Evolutionary conservation across 2,888 invertebrate genomes (phyloP).

Genomic region (Drosophila aldrichi): DNA sequence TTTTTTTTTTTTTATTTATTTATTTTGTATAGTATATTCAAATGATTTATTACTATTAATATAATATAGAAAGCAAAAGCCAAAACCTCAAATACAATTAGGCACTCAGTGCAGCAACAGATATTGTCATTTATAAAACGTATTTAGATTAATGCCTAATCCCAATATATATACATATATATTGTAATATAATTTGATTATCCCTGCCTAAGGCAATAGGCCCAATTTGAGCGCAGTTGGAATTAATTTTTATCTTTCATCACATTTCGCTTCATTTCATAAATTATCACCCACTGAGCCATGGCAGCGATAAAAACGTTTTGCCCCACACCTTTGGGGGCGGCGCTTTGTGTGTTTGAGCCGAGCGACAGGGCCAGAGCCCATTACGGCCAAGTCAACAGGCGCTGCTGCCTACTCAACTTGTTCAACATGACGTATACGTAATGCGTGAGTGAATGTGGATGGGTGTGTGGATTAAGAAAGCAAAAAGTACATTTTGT

Average conservation of each 20-base stretch:
- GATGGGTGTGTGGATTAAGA: conserved; percentile 21
- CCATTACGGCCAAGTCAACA: conserved; percentile 60
- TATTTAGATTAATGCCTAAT: neutral
- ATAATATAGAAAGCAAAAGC: too few relatives aligned
- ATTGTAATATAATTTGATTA: neutral
- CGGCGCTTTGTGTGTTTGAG: conserved; percentile 27
- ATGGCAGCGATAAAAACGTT: conserved; percentile 40
- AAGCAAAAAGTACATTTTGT: conserved; percentile 68
- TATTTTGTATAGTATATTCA: too few relatives aligned
- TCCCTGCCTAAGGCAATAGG: neutral
- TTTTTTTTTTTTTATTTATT: too few relatives aligned
- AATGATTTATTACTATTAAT: too few relatives aligned
- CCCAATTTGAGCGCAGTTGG: conserved; percentile 32
- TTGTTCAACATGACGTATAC: conserved; percentile 63
- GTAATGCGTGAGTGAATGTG: conserved; percentile 27
- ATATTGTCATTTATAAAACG: neutral
- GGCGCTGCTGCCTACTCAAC: conserved; percentile 39
- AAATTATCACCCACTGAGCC: conserved; percentile 61
- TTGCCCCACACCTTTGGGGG: conserved; percentile 7
- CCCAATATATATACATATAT: neutral
- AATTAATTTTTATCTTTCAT: conserved; percentile 61
- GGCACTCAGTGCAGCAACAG: too few relatives aligned
- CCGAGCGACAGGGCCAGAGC: conserved; percentile 48
- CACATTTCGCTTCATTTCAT: conserved; percentile 68
- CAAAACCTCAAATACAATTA: too few relatives aligned